Percentiles rank a stretch among this genome's conserved stretches.
phyloP scores from a whole-genome alignment of 1,140 invertebrate genomes.

The Philaenus spumarius region DNA sequence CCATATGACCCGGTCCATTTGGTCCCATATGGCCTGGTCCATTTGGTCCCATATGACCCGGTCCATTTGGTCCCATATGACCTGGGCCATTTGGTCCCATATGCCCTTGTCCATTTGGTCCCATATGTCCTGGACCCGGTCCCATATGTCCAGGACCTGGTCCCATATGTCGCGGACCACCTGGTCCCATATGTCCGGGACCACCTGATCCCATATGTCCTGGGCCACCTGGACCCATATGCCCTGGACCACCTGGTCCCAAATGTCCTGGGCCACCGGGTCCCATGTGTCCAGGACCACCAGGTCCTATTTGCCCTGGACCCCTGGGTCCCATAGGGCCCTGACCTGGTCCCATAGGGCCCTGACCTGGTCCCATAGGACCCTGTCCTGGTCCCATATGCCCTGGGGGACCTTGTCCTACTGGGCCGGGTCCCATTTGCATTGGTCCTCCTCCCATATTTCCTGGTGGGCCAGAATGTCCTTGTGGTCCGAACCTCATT shows the following conservation, averaged over 20 bases:
- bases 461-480: not conserved
- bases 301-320: constrained; percentile 1
- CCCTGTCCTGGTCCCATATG: constrained; percentile 10
- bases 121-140: constrained; percentile 14
- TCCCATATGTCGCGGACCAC: constrained; percentile 14
- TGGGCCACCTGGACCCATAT: constrained; percentile 11
- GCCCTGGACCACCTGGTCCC: constrained; percentile 7
- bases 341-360: constrained; percentile 8
- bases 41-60: constrained; percentile 11
- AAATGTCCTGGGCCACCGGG: constrained; percentile 1
- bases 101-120: constrained; percentile 11
- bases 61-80: constrained; percentile 17
- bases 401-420: not conserved
- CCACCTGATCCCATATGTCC: constrained; percentile 9
- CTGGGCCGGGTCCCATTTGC: constrained; percentile 10
- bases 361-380: constrained; percentile 14
- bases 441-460: not conserved
- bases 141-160: constrained; percentile 6
- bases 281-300: constrained; percentile 15
- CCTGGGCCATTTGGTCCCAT: not conserved
- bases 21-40: constrained; percentile 11
- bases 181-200: constrained; percentile 10
- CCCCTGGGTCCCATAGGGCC: constrained; percentile 2
- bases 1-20: constrained; percentile 1
- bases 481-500: constrained; percentile 9